A percentile compares a stretch with the other conserved stretches of the same genome.
Conservation (phyloP, 1,140 invertebrate species). For the Epicauta chinensis region DNA sequence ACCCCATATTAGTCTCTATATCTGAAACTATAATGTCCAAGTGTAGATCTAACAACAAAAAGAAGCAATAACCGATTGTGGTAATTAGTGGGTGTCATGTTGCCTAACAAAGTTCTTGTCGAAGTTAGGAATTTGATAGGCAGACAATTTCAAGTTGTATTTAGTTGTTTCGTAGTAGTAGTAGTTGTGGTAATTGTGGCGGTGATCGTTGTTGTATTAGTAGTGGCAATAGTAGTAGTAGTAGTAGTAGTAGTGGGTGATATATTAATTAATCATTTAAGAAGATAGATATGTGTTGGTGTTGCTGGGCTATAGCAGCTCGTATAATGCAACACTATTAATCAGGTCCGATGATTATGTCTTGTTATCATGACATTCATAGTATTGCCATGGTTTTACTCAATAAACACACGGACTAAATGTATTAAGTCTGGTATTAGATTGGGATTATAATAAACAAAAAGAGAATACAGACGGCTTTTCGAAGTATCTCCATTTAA, state of each 20-base stretch:
- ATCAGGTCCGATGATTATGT: constrained; percentile 22
- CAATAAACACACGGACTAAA: constrained; percentile 4
- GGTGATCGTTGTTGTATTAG: too few relatives aligned
- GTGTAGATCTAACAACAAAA: constrained; percentile 3
- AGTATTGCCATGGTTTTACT: constrained; percentile 14
- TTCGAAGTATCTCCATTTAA: too few relatives aligned
- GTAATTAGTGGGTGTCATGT: neutral
- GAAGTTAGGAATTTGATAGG: constrained; percentile 13
- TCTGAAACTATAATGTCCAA: too few relatives aligned
- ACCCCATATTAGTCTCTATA: too few relatives aligned
- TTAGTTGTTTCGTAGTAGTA: neutral
- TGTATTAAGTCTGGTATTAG: too few relatives aligned
- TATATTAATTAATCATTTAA: constrained; percentile 23
- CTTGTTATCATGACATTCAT: constrained; percentile 20
- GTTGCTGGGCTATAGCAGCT: constrained; percentile 12
- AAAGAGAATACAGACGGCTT: too few relatives aligned
- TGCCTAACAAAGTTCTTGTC: neutral
- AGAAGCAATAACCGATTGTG: neutral
- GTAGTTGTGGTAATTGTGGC: too few relatives aligned
- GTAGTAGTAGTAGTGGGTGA: neutral
- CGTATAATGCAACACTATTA: constrained; percentile 23
- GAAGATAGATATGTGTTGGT: constrained; percentile 10
- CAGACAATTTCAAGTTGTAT: constrained; percentile 6
- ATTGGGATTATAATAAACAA: too few relatives aligned
- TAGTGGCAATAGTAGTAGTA: too few relatives aligned